Evolutionary conservation across 2,797 vertebrate species (phyloP).

Genomic region (Acrocephalus scirpaceus): DNA sequence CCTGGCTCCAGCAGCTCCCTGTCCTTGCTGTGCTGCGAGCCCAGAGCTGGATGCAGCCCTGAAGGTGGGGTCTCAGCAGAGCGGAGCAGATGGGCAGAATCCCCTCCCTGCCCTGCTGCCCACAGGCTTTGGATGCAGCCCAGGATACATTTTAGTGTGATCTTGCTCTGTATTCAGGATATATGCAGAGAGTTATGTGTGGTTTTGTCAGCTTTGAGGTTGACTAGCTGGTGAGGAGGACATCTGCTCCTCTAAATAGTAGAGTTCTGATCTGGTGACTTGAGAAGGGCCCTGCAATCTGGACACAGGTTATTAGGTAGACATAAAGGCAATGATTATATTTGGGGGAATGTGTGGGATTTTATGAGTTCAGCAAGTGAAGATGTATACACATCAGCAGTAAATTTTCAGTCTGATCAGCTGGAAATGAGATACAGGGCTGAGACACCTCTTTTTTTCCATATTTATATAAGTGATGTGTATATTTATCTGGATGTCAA

Average conservation of each 20-base stretch:
- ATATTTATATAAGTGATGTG: neutral
- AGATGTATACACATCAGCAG: neutral
- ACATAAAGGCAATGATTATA: neutral
- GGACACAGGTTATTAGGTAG: neutral
- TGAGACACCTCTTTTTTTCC: neutral
- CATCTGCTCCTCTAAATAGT: rapidly evolving
- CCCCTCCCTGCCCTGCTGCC: neutral
- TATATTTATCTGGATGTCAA: neutral
- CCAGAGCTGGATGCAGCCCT: neutral
- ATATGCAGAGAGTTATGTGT: neutral
- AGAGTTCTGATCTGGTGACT: neutral
- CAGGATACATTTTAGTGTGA: neutral
- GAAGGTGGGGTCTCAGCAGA: neutral
- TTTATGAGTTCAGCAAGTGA: neutral
- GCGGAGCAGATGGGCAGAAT: neutral
- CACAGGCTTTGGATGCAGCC: neutral
- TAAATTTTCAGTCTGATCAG: neutral
- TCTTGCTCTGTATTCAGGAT: neutral
- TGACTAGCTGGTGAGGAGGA: neutral
- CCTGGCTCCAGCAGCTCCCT: neutral
- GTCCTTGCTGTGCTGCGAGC: neutral
- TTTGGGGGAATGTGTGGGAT: neutral
- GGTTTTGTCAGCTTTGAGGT: neutral
- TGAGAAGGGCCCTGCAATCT: neutral
- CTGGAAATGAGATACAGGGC: neutral